Conservation (phyloP, 2,797 vertebrate genomes). For the Argya squamiceps region DNA sequence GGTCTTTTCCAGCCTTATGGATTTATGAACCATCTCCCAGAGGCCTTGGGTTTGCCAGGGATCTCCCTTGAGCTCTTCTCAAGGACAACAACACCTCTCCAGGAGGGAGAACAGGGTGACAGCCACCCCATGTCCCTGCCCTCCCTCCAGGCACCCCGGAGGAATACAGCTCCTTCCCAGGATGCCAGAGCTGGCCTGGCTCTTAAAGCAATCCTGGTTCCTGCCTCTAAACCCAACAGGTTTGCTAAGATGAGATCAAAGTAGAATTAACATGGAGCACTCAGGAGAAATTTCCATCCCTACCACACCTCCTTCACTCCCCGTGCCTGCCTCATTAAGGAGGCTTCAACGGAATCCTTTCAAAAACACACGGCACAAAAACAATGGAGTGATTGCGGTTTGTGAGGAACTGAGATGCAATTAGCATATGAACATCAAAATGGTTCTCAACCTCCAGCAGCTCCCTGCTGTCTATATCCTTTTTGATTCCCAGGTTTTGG, state of each 20-base stretch:
- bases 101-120: background rate
- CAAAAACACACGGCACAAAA: conserved; percentile 3
- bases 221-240: background rate
- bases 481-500: background rate
- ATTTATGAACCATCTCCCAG: background rate
- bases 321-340: conserved; percentile 21
- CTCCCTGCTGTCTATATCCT: background rate
- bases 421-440: conserved; percentile 62
- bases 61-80: background rate
- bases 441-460: conserved; percentile 11
- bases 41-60: background rate
- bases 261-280: background rate
- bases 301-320: background rate
- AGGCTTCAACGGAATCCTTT: conserved; percentile 40
- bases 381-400: conserved; percentile 68
- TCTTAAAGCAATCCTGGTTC: background rate
- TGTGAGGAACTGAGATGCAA: conserved; percentile 62
- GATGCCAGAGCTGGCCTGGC: background rate
- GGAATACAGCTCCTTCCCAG: background rate
- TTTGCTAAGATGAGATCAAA: background rate
- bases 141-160: background rate
- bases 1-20: background rate
- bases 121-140: background rate
- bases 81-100: background rate
- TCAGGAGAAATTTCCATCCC: background rate